Base-by-base conservation (phyloP, 2,888 invertebrate genomes). In the Drepana falcataria region DNA sequence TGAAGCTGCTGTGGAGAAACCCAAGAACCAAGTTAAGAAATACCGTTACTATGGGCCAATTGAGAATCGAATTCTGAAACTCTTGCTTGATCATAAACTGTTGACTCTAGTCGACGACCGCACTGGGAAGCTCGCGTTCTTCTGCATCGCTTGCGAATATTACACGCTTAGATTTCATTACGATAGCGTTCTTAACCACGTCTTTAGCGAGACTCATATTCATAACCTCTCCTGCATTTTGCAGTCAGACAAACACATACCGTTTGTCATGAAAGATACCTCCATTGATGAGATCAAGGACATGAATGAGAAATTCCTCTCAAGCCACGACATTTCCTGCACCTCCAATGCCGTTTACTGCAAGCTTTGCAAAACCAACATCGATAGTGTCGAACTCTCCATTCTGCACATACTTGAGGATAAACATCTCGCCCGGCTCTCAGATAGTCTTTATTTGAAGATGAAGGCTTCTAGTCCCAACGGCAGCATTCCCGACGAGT, bases 31-130 rank as follows among this genome's bases (percentile, higher is more conserved):
- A 58, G 64, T 72, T 0, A 91, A 91, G 60, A 91, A 90, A 51
- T 87, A 88, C 59, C 81, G 90, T 9, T 88, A 90, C 51, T 91
- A 91, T 55, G 89, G 88, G 0, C 90, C 90, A 0, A 91, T 91
- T 7, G 91, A 90, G 66, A 79, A 77, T 4, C 66, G 74, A 48
- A 89, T 90, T 0, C 66, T 85, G 0, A 85, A 87, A 53, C 61
- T 90, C 35, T 74, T 91, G 0, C 66, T 68, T 0, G 83, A 86
- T 47, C 91, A 91, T 56, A 91, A 90, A 55, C 55, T 91, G 1
- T 47, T 91, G 55, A 81, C 89, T 0, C 59, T 91, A 33, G 80
- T 87, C 0, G 91, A 91, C 54, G 91, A 91, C 54, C 80, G 91
- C 35, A 90, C 91, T 0, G 91, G 91, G 0, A 91, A 91, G 55